Evolutionary conservation across 2,888 invertebrate species (phyloP).

Genomic region (Nephrotoma guestfalica): DNA sequence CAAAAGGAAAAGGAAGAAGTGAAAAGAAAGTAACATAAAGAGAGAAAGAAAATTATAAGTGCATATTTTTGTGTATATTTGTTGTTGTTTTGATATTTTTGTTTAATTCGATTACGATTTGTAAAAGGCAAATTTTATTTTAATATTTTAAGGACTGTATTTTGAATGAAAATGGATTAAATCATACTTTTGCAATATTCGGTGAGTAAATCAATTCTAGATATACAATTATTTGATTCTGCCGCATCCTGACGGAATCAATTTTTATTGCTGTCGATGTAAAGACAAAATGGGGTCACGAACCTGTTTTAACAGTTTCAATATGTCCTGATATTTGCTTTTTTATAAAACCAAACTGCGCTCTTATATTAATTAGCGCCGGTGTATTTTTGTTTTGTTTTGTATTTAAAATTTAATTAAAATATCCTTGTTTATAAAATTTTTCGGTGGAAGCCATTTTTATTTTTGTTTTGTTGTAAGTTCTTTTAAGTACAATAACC

Average conservation of each 20-base stretch:
- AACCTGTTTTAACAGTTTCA: not conserved
- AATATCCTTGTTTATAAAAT: not conserved
- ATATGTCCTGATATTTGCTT: not conserved
- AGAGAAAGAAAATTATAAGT: not conserved
- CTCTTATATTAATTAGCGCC: not conserved
- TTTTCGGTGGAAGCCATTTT: not conserved
- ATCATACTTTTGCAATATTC: not conserved
- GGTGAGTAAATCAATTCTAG: not conserved
- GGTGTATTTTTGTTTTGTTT: not conserved
- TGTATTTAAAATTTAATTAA: not conserved
- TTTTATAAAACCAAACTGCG: not conserved
- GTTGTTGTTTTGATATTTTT: not conserved
- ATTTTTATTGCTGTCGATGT: not conserved
- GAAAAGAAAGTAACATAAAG: not conserved
- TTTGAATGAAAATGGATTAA: not conserved
- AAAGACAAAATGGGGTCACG: not conserved
- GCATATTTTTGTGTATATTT: not conserved
- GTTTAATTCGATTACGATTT: not conserved
- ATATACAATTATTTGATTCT: not conserved
- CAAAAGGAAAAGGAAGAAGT: not conserved
- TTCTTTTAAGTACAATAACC: not conserved
- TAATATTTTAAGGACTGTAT: not conserved
- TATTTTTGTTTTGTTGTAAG: not conserved
- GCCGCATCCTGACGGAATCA: not conserved
- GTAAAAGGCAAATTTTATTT: not conserved